Percentiles rank a stretch among this genome's conserved stretches.
Evolutionary conservation across 1,140 invertebrate species (phyloP).

Genomic region (Drosophila hydei): DNA sequence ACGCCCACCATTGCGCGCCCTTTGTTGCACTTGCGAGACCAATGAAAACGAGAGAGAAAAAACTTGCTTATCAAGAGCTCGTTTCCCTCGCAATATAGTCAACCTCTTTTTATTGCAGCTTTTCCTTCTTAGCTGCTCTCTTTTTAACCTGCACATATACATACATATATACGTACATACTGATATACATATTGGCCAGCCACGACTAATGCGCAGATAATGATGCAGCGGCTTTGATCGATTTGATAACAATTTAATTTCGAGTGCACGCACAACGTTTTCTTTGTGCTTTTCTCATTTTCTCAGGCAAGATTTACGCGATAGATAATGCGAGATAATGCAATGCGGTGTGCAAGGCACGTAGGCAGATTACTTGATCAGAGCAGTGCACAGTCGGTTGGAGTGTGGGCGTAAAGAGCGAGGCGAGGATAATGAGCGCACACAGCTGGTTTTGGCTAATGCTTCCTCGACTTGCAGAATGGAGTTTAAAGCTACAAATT

Average conservation of each 20-base stretch:
- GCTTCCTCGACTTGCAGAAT: slow-evolving; percentile 18
- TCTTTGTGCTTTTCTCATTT: slow-evolving; percentile 19
- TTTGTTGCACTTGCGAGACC: slow-evolving; percentile 1
- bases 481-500: no score
- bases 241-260: slow-evolving; percentile 83
- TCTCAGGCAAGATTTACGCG: slow-evolving; percentile 24
- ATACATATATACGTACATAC: neutral
- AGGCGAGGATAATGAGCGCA: neutral
- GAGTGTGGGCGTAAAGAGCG: no score
- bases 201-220: slow-evolving; percentile 78
- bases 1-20: slow-evolving; percentile 19
- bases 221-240: slow-evolving; percentile 80
- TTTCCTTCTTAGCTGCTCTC: slow-evolving; percentile 18
- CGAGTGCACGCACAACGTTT: slow-evolving; percentile 65
- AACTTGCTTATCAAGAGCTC: slow-evolving; percentile 15
- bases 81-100: neutral
- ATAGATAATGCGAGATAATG: slow-evolving; percentile 28
- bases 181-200: no score
- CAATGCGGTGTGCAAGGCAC: slow-evolving; percentile 68
- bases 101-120: slow-evolving; percentile 48
- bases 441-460: slow-evolving; percentile 55
- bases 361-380: slow-evolving; percentile 64
- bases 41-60: neutral
- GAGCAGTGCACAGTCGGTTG: no score
- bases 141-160: no score